These are phyloP conservation scores for Agelastica alni DNA, from an alignment of 2,888 invertebrate species.

Conservation along the genomic window DNA sequence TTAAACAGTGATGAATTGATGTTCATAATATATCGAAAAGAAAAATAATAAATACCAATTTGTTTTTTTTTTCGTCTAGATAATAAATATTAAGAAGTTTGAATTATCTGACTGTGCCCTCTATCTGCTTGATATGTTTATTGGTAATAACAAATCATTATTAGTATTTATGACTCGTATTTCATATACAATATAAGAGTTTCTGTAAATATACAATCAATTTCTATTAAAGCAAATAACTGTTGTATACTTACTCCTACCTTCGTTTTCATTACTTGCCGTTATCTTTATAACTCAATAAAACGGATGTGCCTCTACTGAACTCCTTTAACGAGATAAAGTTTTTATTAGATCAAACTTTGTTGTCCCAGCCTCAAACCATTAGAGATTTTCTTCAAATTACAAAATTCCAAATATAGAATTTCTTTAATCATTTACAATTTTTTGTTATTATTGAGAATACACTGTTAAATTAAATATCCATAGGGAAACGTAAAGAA, in stretches of 20 bases:
- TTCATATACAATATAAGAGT: constrained; percentile 28
- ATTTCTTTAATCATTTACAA: too few relatives aligned
- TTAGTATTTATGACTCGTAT: constrained; percentile 20
- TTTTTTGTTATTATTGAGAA: too few relatives aligned
- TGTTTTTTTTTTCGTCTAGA: too few relatives aligned
- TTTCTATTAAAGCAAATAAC: constrained; percentile 37
- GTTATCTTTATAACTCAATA: constrained; percentile 27
- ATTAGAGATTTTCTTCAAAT: not conserved
- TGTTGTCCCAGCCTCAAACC: constrained; percentile 4
- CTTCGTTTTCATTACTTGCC: constrained; percentile 33
- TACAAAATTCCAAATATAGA: not conserved
- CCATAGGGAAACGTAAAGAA: too few relatives aligned
- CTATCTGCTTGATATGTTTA: too few relatives aligned
- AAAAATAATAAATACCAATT: too few relatives aligned
- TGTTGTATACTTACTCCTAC: constrained; percentile 27
- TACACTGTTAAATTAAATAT: too few relatives aligned
- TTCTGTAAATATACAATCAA: constrained; percentile 35
- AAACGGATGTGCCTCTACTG: constrained; percentile 18
- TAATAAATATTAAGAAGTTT: too few relatives aligned
- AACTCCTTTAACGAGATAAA: constrained; percentile 27
- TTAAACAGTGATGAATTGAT: too few relatives aligned
- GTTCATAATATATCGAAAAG: too few relatives aligned
- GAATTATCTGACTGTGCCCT: too few relatives aligned
- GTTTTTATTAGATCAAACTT: constrained; percentile 17
- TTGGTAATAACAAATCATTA: not conserved